These are phyloP conservation scores for Arenicola marina DNA, from an alignment of 2,888 invertebrate species.

Conservation along the genomic window DNA sequence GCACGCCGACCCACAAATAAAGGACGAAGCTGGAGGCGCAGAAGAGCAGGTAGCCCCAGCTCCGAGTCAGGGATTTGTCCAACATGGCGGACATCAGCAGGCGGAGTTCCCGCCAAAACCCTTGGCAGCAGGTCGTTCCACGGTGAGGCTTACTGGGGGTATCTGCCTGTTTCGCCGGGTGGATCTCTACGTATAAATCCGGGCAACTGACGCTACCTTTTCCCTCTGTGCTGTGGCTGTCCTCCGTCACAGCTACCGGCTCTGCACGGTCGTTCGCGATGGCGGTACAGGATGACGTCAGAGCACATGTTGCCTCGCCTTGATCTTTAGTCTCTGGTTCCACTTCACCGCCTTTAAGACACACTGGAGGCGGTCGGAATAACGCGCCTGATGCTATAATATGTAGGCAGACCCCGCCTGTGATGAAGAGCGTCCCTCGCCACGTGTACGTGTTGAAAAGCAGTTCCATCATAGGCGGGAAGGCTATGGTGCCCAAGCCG, in stretches of 20 bases:
- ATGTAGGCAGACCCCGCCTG: slow-evolving; percentile 31
- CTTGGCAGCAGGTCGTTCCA: not conserved
- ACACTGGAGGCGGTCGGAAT: slow-evolving; percentile 27
- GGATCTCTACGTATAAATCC: not conserved
- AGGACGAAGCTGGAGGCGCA: slow-evolving; percentile 82
- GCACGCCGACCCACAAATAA: slow-evolving; percentile 86
- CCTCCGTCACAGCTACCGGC: not conserved
- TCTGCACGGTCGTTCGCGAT: not conserved
- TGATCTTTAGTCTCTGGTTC: not conserved
- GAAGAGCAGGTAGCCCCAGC: slow-evolving; percentile 59
- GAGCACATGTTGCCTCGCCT: too few relatives aligned
- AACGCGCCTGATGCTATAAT: slow-evolving; percentile 24
- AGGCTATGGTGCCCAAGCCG: slow-evolving; percentile 39
- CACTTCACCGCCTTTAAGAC: too few relatives aligned
- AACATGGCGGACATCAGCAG: slow-evolving; percentile 20
- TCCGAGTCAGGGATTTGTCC: slow-evolving; percentile 21
- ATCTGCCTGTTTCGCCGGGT: not conserved
- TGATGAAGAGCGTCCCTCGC: slow-evolving; percentile 38
- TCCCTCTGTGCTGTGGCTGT: not conserved
- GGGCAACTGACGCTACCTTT: not conserved
- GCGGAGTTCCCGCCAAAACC: slow-evolving; percentile 8
- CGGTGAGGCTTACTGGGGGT: not conserved
- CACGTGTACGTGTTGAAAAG: slow-evolving; percentile 36
- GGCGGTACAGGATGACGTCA: too few relatives aligned
- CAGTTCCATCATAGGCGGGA: slow-evolving; percentile 36